phyloP scores from a whole-genome alignment of 2,888 invertebrate species.

The Tetheella fluctuosa region DNA sequence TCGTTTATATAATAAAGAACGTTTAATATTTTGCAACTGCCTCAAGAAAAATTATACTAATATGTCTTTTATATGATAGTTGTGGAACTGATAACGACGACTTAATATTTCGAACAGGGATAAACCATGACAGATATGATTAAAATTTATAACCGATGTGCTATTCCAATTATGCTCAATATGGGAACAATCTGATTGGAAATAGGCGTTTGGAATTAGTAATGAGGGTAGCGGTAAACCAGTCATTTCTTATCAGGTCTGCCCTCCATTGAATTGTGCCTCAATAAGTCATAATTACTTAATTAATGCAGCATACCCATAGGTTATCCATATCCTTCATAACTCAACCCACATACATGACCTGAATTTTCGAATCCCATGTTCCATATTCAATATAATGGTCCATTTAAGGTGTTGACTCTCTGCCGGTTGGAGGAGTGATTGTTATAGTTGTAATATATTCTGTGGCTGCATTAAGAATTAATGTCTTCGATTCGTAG shows the following conservation, averaged over 20 bases:
- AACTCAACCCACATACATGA: constrained; percentile 63
- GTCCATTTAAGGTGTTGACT: not conserved
- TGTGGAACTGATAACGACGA: not conserved
- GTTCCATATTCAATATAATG: not conserved
- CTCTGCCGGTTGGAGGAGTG: not conserved
- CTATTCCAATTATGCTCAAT: constrained; percentile 28
- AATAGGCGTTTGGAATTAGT: constrained; percentile 57
- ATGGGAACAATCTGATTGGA: constrained; percentile 35
- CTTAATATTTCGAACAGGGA: not conserved
- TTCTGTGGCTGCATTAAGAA: constrained; percentile 44
- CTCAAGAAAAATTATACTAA: not conserved
- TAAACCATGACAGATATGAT: constrained; percentile 5
- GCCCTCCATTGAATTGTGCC: constrained; percentile 74
- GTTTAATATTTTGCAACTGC: not conserved
- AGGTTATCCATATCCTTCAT: constrained; percentile 69
- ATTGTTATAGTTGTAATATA: not conserved
- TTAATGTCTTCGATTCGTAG: constrained; percentile 44
- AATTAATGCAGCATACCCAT: constrained; percentile 75
- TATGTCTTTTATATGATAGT: not conserved
- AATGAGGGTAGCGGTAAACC: constrained; percentile 47
- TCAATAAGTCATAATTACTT: constrained; percentile 83
- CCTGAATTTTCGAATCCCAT: constrained; percentile 30
- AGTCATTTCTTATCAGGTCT: constrained; percentile 67
- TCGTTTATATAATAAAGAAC: not conserved
- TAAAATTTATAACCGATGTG: constrained; percentile 5